phyloP scores from a whole-genome alignment of 2,888 invertebrate genomes.

The Zonitis immaculata region DNA sequence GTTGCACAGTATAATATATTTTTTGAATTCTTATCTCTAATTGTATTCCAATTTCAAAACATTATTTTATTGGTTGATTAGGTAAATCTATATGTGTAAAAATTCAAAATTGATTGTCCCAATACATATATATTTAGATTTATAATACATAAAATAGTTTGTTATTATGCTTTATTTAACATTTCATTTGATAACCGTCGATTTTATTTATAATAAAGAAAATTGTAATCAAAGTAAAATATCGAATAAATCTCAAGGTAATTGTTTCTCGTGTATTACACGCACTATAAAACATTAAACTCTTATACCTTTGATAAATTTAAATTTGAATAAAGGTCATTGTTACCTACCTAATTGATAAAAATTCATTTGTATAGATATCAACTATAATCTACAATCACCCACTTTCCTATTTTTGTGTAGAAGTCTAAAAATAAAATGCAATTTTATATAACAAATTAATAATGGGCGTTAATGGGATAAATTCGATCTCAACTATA shows the following conservation, averaged over 20 bases:
- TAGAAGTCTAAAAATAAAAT: not conserved
- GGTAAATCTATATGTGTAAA: not conserved
- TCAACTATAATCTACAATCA: no score
- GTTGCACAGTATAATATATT: no score
- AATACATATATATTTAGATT: not conserved
- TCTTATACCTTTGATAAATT: not conserved
- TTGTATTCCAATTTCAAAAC: not conserved
- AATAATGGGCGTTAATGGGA: not conserved
- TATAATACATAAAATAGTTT: not conserved
- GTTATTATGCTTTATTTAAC: no score
- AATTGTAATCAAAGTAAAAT: not conserved
- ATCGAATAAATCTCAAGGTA: not conserved
- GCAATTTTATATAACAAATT: not conserved
- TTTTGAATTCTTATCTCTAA: not conserved
- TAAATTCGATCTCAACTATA: not conserved
- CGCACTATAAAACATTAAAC: not conserved
- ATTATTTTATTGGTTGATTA: not conserved
- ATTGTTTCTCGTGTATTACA: not conserved
- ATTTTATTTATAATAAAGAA: not conserved
- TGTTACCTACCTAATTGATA: not conserved
- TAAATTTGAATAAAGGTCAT: not conserved
- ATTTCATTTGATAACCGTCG: no score
- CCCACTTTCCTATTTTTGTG: not conserved
- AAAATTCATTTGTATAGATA: not conserved
- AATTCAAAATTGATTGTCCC: not conserved